phyloP scores from a whole-genome alignment of 1,140 invertebrate species.

The Coelopa frigida region DNA sequence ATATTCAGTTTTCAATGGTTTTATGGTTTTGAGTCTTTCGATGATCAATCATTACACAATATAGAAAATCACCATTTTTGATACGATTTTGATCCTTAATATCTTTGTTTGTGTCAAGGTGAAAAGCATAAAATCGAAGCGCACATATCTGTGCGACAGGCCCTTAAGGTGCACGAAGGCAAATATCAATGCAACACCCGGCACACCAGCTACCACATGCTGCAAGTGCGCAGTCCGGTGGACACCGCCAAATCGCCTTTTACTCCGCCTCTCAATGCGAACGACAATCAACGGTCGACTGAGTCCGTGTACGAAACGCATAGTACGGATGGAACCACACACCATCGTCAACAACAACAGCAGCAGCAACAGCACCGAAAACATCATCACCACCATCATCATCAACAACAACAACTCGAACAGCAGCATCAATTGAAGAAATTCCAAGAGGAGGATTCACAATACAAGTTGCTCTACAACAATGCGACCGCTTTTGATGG shows the following conservation, averaged over 20 bases:
- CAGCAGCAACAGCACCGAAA: constrained; percentile 11
- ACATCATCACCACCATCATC: constrained; percentile 22
- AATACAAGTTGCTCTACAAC: constrained; percentile 15
- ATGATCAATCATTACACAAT: too few species aligned
- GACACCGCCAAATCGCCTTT: constrained; percentile 8
- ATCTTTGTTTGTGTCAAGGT: too few species aligned
- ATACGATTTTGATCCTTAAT: too few species aligned
- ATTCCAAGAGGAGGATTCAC: constrained; percentile 10
- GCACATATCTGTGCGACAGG: constrained; percentile 32
- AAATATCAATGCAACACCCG: constrained; percentile 38
- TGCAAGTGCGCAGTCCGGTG: constrained; percentile 24
- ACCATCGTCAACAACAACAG: constrained; percentile 7
- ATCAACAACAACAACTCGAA: constrained; percentile 2
- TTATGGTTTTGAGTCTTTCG: too few species aligned
- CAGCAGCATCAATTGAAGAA: constrained; percentile 8
- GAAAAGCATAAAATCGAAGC: constrained; percentile 42
- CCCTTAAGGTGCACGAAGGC: constrained; percentile 39
- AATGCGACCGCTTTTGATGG: constrained; percentile 16
- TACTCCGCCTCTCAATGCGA: constrained; percentile 10
- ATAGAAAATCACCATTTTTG: too few species aligned
- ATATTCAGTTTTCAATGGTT: too few species aligned
- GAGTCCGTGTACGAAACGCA: constrained; percentile 33
- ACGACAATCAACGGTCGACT: constrained; percentile 19
- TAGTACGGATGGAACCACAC: constrained; percentile 15
- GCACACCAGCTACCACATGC: constrained; percentile 22